A percentile compares a stretch with the other conserved stretches of the same genome.
Evolutionary conservation across 1,140 invertebrate species (phyloP).

Genomic region (Holcopasites calliopsidis): DNA sequence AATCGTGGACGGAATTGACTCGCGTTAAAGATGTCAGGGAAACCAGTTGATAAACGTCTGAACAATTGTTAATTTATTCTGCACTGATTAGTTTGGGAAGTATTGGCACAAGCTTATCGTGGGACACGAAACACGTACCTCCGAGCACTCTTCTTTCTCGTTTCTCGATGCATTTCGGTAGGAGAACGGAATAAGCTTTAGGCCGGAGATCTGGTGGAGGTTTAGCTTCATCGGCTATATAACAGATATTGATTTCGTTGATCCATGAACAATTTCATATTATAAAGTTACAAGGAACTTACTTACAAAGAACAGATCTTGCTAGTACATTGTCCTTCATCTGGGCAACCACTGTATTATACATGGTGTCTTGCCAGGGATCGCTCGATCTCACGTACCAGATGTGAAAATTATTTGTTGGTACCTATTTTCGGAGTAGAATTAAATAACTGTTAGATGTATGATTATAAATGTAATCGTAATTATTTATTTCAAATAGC

Average conservation of each 20-base stretch:
- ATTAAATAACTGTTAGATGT: background rate
- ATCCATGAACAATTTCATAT: background rate
- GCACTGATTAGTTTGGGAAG: background rate
- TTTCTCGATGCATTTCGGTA: slow-evolving; percentile 8
- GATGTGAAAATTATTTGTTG: slow-evolving; percentile 49
- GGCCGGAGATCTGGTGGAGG: slow-evolving; percentile 10
- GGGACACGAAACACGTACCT: background rate
- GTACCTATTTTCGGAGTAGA: background rate
- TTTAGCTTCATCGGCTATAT: background rate
- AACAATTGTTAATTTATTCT: background rate
- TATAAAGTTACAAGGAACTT: background rate
- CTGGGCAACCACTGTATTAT: slow-evolving; percentile 49
- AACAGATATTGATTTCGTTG: background rate
- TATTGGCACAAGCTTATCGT: background rate
- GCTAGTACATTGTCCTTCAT: slow-evolving; percentile 40
- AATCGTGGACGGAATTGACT: background rate
- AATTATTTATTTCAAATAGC: background rate
- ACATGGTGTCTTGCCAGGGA: slow-evolving; percentile 60
- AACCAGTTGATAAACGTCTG: slow-evolving; percentile 37
- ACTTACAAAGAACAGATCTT: slow-evolving; percentile 38
- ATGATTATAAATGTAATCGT: too few species aligned
- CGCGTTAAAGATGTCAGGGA: slow-evolving; percentile 17
- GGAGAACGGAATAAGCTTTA: slow-evolving; percentile 53
- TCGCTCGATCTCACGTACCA: slow-evolving; percentile 61
- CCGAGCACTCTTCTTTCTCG: background rate